Base-by-base conservation (phyloP, 2,888 invertebrate genomes). In the Octonoba sinensis region DNA sequence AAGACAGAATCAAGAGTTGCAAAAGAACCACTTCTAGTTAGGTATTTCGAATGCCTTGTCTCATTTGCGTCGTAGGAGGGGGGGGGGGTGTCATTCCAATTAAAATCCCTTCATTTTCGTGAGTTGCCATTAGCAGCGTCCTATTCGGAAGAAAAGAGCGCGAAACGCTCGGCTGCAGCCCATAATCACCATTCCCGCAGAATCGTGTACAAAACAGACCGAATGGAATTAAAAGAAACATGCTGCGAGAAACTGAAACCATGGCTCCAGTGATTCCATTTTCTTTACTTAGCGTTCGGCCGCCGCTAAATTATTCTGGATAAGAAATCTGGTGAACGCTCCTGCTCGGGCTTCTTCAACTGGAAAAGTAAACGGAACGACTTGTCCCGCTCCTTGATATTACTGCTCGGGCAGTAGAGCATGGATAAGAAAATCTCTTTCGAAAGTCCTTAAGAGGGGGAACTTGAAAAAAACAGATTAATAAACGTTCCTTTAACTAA, bases 171-270 rank as follows among this genome's bases (percentile, higher is more conserved):
- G 62, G 69, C 60, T 70, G 76, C 76, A 62, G 64, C 18, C 16
- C 67, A 51, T 78, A 78, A 78, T 78, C 78, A 78, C 78, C 57
- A 70, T 71, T 78, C 70, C 76, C 64, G 47, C 62, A 69, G 76
- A 70, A 69, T 76, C 69, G 54, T 64, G 69, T 56, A 64, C 76
- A 60, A 69, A 76, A 76, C 69, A 70, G 62, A 36, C 46, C 49
- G 67, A 49, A 15, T 67, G 59, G 66, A 67, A 75, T 76, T 60
- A 70, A 76, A 76, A 70, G 62, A 76, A 76, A 70, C 22, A 62
- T 54, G 73, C 27, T 57, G 49, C 54, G 22, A 60, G 22, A 60
- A 60, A 60, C 16, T 20, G 24, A 60, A 60, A 60, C n/a, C n/a
- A 60, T 20, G 16, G 20, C 60, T 22, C n/a, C 54, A 54, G n/a